These are phyloP conservation scores for Hormaphis cornu DNA, from an alignment of 1,140 invertebrate genomes.

Conservation along the genomic window DNA sequence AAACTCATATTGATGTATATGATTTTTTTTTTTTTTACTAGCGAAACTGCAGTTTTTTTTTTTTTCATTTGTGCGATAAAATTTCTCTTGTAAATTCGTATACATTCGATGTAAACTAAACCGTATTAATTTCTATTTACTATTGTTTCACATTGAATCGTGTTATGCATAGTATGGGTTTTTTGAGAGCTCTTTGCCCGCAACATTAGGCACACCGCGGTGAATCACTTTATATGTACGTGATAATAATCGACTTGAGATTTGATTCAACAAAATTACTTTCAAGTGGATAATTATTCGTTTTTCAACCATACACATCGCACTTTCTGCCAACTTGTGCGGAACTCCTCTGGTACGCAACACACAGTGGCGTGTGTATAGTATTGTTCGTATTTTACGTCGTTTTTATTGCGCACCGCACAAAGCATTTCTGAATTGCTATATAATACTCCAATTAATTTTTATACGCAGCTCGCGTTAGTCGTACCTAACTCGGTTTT, in stretches of 20 bases:
- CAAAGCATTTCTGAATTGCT: background rate
- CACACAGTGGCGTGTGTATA: background rate
- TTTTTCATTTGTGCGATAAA: too few relatives aligned
- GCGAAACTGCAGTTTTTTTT: too few relatives aligned
- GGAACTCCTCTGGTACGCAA: background rate
- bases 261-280: background rate
- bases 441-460: conserved; percentile 19
- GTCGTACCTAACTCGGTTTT: background rate
- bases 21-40: too few relatives aligned
- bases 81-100: too few relatives aligned
- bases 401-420: background rate
- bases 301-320: background rate
- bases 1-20: too few relatives aligned
- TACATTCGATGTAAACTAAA: too few relatives aligned
- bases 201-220: too few relatives aligned
- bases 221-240: background rate
- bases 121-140: too few relatives aligned
- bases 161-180: too few relatives aligned
- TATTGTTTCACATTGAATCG: too few relatives aligned
- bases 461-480: background rate
- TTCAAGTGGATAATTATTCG: conserved; percentile 23
- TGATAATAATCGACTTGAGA: conserved; percentile 13
- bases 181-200: background rate
- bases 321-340: background rate
- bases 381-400: background rate